Conservation (phyloP, 2,888 invertebrate genomes). For the Aelia acuminata region DNA sequence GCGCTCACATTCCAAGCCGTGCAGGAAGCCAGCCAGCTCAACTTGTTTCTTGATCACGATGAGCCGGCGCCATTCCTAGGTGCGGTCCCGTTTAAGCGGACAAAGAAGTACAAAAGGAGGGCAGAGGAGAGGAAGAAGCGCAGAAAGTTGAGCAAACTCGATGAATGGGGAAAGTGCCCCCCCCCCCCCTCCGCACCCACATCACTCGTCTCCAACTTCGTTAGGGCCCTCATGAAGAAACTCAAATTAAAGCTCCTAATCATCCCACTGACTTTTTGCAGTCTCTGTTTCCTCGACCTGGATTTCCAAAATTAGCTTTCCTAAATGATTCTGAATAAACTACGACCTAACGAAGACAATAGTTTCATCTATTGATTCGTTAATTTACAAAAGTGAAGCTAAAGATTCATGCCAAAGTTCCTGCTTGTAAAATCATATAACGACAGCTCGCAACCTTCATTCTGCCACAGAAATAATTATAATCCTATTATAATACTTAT, state of each 20-base stretch:
- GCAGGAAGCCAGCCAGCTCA: background rate
- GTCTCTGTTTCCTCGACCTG: background rate
- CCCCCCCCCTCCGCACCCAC: background rate
- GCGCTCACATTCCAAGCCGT: background rate
- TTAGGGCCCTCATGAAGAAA: background rate
- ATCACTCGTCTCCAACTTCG: background rate
- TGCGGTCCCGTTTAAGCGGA: background rate
- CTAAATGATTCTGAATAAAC: background rate
- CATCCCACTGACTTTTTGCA: background rate
- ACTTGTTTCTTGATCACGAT: background rate
- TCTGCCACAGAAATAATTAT: too few species aligned
- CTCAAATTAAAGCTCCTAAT: background rate
- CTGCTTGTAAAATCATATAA: too few species aligned
- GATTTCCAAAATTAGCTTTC: background rate
- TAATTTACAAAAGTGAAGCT: background rate
- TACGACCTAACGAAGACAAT: background rate
- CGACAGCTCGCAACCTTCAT: too few species aligned
- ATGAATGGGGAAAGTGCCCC: constrained; percentile 17
- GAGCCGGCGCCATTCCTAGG: background rate
- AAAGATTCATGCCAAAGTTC: too few species aligned
- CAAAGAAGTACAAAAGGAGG: constrained; percentile 4
- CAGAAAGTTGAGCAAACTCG: constrained; percentile 13
- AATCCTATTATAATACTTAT: too few species aligned
- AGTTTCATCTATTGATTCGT: background rate
- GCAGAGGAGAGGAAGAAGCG: background rate